Base-by-base conservation (phyloP, 2,888 invertebrate species). In the Sesamia inferens region DNA sequence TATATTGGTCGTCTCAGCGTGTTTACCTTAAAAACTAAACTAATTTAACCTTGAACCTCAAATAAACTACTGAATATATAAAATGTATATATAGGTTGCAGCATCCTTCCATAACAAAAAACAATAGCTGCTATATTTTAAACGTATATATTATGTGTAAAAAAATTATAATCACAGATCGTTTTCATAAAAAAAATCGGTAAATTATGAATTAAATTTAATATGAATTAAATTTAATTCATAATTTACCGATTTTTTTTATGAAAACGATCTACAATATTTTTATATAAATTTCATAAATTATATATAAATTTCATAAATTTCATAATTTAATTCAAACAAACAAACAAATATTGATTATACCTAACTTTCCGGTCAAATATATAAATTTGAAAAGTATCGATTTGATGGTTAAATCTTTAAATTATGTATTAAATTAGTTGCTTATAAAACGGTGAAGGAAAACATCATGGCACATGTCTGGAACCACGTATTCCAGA, bases 331-430 rank as follows among this genome's bases (percentile, higher is more conserved):
- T n/a, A n/a, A n/a, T n/a, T n/a, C n/a, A n/a, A n/a, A n/a, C n/a
- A n/a, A n/a, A n/a, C n/a, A 82, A 77, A 48, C n/a, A 31, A 57
- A 31, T 0, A 5, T 39, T 39, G 39, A 59, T 59, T 54, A 42
- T 62, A 5, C 47, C 44, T 68, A 22, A 22, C 44, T 47, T 72
- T 65, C 59, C 67, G 78, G 69, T 58, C 80, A 70, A 1, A 63
- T 44, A 44, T 61, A 65, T 55, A 47, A 24, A 64, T 68, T 68
- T 54, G 68, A 57, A 77, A 86, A 71, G 77, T 76, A 58, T 57
- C 69, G 68, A 57, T 66, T 71, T 74, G 76, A 82, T 81, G 83
- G 74, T 47, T 71, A n/a, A n/a, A n/a, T 31, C 31, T 31, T 1
- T 31, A 31, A 31, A 31, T 31, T 31, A 31, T 31, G 1, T 7